Evolutionary conservation across 2,797 vertebrate genomes (phyloP), one percentile per base, ranked within the genome.

Genomic region (Girardinus metallicus): DNA sequence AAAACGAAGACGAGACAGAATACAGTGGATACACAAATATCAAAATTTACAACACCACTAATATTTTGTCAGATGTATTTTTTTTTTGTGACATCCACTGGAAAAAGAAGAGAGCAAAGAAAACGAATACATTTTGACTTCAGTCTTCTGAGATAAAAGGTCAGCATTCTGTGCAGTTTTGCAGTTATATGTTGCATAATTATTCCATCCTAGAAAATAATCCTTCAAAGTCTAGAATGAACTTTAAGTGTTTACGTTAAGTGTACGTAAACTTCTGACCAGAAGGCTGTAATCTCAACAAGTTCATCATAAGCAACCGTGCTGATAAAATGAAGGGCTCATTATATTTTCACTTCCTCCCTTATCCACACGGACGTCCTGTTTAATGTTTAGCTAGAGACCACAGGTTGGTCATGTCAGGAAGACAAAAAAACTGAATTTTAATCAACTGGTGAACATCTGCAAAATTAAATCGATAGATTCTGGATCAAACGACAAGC

Each of bases 381-480:
- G 15, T 74, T 82, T 78, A 15, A 80, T 31, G 34, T 77, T 68
- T 34, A 29, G 18, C 26, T n/a, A 7, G 8, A 39, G 26, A 72
- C 5, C 12, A 77, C 26, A 77, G 76, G 34, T 21, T 0, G 12
- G 11, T 26, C 60, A 44, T 16, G 47, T 46, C 9, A 11, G 41
- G 9, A 15, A 41, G 64, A 36, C 10, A 41, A n/a, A n/a, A 10
- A 57, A 15, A 36, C 43, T 78, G 46, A 53, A 15, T 64, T 68
- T 84, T 4, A 74, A 74, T 72, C 66, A 74, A 81, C 77, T 86
- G 79, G 64, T 80, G 79, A 85, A 84, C 66, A 79, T 71, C 73
- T 82, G 60, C 60, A 53, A 66, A 86, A 79, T 62, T 70, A 78
- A 74, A 36, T 73, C 16, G 73, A 81, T 70, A 73, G 79, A 83